Evolutionary conservation across 1,140 invertebrate species (phyloP), one percentile per base, ranked within the genome.

Genomic region (Triops cancriformis): DNA sequence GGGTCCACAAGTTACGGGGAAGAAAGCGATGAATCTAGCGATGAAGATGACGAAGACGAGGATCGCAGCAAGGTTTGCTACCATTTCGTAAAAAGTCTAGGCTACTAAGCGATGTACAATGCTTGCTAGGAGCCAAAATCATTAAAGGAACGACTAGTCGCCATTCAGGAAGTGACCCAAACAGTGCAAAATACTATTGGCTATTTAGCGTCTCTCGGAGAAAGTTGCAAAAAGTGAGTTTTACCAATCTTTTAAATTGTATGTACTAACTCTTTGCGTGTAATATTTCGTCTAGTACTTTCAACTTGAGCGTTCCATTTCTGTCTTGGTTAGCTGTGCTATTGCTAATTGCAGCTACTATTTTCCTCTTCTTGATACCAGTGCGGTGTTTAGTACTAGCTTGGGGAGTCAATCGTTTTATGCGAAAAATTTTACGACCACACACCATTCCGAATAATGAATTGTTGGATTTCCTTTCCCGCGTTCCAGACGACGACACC

Each of bases 321-420:
- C 86, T 99, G 76, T 97, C 96, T 80, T 95, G 92, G 87, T 86
- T 99, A 81, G 94, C 96, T 23, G 92, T 98, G 78, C 79, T 90
- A 28, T 82, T 82, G 10, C 81, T 89, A 27, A 78, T 82, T 45
- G 79, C 85, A 23, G 84, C 81, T 72, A 85, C 83, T 7, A 80
- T 93, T 45, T 90, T 99, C 5, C 86, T 99, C 3, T 99, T 98
- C 83, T 89, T 92, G 79, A 90, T 99, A 81, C 97, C 97, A 18
- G 84, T 98, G 43, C 88, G 97, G 83, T 96, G 93, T 85, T 87
- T 99, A 18, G 89, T 99, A 18, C 90, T 99, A 87, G 88, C 90
- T n/a, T 99, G 96, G 96, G 98, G 97, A 84, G 88, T 98, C 27
- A 97, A 98, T 86, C 99, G 99, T 86, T 99, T 99, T 86, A 92